phyloP scores from a whole-genome alignment of 64 coral and sea anemone genomes.

The Montipora capricornis region DNA sequence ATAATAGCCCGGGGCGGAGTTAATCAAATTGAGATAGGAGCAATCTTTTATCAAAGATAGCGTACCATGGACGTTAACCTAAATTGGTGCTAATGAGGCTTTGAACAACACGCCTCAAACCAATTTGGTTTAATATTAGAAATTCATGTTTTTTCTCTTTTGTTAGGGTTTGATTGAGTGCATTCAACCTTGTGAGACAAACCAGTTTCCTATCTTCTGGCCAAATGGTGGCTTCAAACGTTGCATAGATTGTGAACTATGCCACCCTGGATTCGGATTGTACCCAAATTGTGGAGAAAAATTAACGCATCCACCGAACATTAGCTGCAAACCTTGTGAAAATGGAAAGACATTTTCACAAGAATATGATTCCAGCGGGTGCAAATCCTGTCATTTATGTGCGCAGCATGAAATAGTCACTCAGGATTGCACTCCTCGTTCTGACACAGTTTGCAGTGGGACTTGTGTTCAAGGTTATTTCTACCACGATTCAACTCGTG shows the following conservation, averaged over 20 bases:
- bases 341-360: background rate
- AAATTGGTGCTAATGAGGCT: too few species aligned
- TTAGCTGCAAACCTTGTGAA: background rate
- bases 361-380: background rate
- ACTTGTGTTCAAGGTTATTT: background rate
- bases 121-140: too few species aligned
- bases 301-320: background rate
- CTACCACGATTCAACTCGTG: background rate
- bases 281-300: background rate
- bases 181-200: too few species aligned
- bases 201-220: too few species aligned
- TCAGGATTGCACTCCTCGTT: background rate
- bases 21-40: too few species aligned
- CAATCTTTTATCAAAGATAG: too few species aligned
- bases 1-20: too few species aligned
- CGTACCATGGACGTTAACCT: too few species aligned
- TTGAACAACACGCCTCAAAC: too few species aligned
- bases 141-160: too few species aligned
- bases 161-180: too few species aligned
- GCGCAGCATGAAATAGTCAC: background rate
- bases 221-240: too few species aligned
- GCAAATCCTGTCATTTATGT: background rate
- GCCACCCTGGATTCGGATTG: conserved; percentile 3
- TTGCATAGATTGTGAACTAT: background rate
- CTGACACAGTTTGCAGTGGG: background rate